Base-by-base conservation (phyloP, 2,797 vertebrate species). In the Gallinago nigripennis region DNA sequence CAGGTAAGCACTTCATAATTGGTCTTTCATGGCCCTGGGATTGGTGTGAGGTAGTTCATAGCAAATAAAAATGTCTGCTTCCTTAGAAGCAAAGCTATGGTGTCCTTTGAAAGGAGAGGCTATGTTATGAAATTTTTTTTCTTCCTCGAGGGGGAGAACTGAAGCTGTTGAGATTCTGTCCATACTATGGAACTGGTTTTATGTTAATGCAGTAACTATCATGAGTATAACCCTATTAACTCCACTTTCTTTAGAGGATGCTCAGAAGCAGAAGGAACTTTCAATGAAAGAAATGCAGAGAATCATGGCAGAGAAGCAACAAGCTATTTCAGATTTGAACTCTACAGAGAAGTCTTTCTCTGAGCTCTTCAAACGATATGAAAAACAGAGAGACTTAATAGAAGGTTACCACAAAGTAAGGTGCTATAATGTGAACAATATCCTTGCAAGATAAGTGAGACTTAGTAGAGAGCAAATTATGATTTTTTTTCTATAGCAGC, bases 291-390 rank as follows among this genome's bases (percentile, higher is more conserved):
- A 99, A 91, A 91, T 99, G 4, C 97, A 97, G 17, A 97, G 95
- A 68, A 96, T 98, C 19, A 65, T 97, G 56, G 96, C 97, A 66
- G 99, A 99, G 82, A 99, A 98, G 77, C 98, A 99, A 17, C 99
- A 99, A 89, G 92, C 98, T 31, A 86, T 98, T 39, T 93, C 91
- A 33, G 99, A 99, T 80, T 97, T 99, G 72, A 98, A 96, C 39
- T 96, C 98, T 25, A 97, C 98, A 98, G 99, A 99, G 48, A 98
- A 98, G 61, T 99, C 99, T 4, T 99, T 99, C 80, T 98, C 98
- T 0, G 98, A 99, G 4, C 97, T 99, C 69, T 99, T 99, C 94
- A 99, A 99, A 95, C 98, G 99, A 35, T 98, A 99, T 79, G 99
- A 99, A 92, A 99, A 99, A 66, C 99, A 99, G 96, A 99, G 99